These are phyloP conservation scores for Calypte anna DNA, from an alignment of 2,113 vertebrate genomes.

Conservation along the genomic window DNA sequence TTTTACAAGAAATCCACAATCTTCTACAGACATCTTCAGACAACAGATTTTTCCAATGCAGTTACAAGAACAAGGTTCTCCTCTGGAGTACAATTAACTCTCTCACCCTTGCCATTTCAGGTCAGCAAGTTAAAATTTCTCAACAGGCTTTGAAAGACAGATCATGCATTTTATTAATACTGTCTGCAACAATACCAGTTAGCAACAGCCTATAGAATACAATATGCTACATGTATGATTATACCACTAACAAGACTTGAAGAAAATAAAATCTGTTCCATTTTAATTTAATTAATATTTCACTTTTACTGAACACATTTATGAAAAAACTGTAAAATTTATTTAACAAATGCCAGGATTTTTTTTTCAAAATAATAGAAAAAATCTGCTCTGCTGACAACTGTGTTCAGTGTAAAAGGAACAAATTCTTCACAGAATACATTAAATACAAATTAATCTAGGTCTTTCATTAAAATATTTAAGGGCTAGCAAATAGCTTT, in stretches of 20 bases:
- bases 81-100: background rate
- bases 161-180: conserved; percentile 64
- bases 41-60: conserved; percentile 43
- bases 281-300: background rate
- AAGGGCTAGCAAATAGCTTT: conserved; percentile 56
- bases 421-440: conserved; percentile 38
- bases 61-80: conserved; percentile 60
- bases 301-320: conserved; percentile 45
- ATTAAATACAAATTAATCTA: conserved; percentile 52
- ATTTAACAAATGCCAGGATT: conserved; percentile 55
- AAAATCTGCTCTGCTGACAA: conserved; percentile 56
- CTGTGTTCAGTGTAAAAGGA: conserved; percentile 63
- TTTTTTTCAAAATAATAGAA: conserved; percentile 63
- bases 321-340: conserved; percentile 65
- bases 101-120: background rate
- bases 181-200: conserved; percentile 62
- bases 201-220: conserved; percentile 64
- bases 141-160: conserved; percentile 58
- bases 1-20: conserved; percentile 42
- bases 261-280: conserved; percentile 62
- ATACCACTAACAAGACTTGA: conserved; percentile 35
- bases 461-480: conserved; percentile 60
- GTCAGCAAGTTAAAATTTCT: background rate
- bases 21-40: conserved; percentile 67
- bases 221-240: conserved; percentile 48